Base-by-base conservation (phyloP, 2,888 invertebrate species). In the Drosophila demipolita region DNA sequence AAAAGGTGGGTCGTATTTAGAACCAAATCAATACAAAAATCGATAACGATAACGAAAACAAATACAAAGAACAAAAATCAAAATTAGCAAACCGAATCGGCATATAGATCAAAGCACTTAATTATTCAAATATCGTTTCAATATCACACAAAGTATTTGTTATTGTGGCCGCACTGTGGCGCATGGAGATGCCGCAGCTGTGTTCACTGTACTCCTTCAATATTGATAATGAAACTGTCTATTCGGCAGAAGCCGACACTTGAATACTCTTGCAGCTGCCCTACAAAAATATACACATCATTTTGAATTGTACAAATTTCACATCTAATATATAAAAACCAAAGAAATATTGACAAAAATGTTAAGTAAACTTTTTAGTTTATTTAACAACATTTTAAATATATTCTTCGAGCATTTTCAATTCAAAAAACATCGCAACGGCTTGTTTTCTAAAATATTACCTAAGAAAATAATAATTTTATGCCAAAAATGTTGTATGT, bases 1-100 rank as follows among this genome's bases (percentile, higher is more conserved):
- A 93, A 92, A 92, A 92, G 92, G 92, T 92, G 92, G 92, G 92
- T 92, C 92, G 91, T 91, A 90, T 85, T 91, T 90, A 88, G 87
- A 90, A 80, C 73, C 29, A n/a, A 55, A 26, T 17, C 17, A 54
- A 54, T 20, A 23, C 26, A 38, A 29, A 45, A 20, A 45, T 1
- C 45, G 8, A 45, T 4, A 35, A 42, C 29, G 29, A 29, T 29
- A 45, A 1, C 45, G 15, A 15, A 15, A 45, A 20, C 23, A 15
- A 15, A 23, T 23, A 15, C 23, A 45, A 45, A 15, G 20, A 20
- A 42, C 7, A 53, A 64, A 23, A 9, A 57, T 32, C n/a, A 50
- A 52, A 40, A 54, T 29, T 15, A 53, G 29, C 38, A 33, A 49
- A 42, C 35, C 36, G 54, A 45, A 36, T 29, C 42, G 66, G 50